Conservation (phyloP, 2,888 invertebrate species). For the Coremacera marginata region DNA sequence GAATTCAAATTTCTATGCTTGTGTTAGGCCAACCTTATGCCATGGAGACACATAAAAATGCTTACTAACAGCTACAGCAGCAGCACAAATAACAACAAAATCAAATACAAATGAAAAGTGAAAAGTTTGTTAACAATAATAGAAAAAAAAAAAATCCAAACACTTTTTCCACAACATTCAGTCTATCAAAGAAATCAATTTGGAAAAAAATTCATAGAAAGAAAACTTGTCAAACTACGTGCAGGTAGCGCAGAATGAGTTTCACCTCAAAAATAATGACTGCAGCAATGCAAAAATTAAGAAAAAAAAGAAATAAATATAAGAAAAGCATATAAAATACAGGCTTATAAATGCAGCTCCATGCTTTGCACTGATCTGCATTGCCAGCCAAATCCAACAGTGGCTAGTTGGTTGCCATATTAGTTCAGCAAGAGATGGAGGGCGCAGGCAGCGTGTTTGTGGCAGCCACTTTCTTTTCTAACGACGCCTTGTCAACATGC, state of each 20-base stretch:
- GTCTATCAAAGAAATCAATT: background rate
- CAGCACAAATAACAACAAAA: conserved; percentile 3
- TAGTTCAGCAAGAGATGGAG: background rate
- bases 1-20: background rate
- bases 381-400: background rate
- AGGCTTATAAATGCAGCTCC: background rate
- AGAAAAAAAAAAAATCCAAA: background rate
- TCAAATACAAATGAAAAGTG: conserved; percentile 17
- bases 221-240: conserved; percentile 55
- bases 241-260: conserved; percentile 56
- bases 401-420: background rate
- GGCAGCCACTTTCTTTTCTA: conserved; percentile 61
- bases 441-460: conserved; percentile 32
- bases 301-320: background rate
- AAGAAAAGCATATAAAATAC: conserved; percentile 4
- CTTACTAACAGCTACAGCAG: conserved; percentile 19
- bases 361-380: background rate
- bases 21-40: background rate
- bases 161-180: conserved; percentile 7
- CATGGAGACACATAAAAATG: background rate
- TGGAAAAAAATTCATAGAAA: conserved; percentile 4
- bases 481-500: conserved; percentile 52
- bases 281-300: background rate
- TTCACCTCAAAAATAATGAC: conserved; percentile 32
- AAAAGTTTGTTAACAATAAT: background rate